Conservation (phyloP, 1,140 invertebrate genomes). For the Trachymyrmex septentrionalis region DNA sequence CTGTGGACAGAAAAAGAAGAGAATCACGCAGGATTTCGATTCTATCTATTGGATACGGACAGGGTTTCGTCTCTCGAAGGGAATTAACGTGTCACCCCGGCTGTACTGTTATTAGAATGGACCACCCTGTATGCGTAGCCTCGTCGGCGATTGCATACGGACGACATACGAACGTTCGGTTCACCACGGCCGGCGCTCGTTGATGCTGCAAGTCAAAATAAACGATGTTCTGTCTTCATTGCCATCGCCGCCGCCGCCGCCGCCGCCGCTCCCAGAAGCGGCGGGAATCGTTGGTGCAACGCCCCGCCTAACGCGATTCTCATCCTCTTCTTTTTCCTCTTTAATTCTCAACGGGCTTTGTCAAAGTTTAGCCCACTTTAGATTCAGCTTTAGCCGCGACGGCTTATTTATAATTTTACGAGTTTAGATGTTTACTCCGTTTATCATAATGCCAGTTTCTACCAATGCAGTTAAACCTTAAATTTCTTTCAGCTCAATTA, state of each 20-base stretch:
- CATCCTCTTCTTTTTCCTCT: constrained; percentile 4
- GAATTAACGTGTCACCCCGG: background rate
- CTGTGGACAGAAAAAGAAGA: background rate
- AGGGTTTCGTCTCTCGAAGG: background rate
- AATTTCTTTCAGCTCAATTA: too few species aligned
- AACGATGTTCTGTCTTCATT: constrained; percentile 54
- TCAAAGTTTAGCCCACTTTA: constrained; percentile 28
- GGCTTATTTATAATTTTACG: background rate
- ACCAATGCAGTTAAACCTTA: too few species aligned
- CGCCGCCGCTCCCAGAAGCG: constrained; percentile 27
- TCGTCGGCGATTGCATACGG: constrained; percentile 13
- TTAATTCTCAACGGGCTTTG: constrained; percentile 29
- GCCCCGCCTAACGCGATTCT: constrained; percentile 23
- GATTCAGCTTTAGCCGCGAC: background rate
- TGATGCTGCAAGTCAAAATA: constrained; percentile 62
- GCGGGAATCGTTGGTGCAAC: constrained; percentile 10
- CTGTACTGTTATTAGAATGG: background rate
- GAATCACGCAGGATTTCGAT: background rate
- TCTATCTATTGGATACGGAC: background rate
- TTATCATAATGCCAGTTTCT: background rate
- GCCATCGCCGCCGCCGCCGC: background rate
- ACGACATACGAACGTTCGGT: constrained; percentile 13
- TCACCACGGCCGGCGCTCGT: constrained; percentile 9
- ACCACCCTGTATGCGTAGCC: background rate
- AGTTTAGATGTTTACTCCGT: background rate